Base-by-base conservation (phyloP, 2,113 vertebrate species). In the Malurus elegans region DNA sequence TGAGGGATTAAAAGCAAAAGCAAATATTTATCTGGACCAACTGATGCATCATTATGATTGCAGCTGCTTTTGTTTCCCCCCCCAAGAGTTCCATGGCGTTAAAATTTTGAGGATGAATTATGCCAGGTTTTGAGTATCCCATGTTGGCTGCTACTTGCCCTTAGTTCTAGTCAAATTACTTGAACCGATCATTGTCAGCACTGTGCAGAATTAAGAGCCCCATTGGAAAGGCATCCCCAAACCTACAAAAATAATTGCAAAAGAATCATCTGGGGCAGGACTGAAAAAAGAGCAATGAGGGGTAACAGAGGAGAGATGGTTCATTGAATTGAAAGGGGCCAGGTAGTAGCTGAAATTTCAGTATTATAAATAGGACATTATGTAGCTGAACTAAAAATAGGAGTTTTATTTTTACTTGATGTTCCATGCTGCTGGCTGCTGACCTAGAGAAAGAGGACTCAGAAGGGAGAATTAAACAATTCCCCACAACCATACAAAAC, bases 381-480 rank as follows among this genome's bases (percentile, higher is more conserved):
- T 92, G 88, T 90, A 96, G 95, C 83, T 87, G 88, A 91, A 94
- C 95, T 97, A 97, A 96, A 97, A 96, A 97, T 96, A 96, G 93
- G 71, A 81, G 87, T 80, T 97, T 93, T 97, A 97, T 97, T 97
- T 97, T 96, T 96, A 95, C 91, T 93, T 95, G 83, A 89, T 88
- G 91, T 82, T 94, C 93, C 83, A 95, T 14, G 14, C 81, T 88
- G 91, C 94, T 94, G 83, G 70, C 83, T 95, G 94, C 76, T 89
- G 95, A 95, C 96, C 96, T 90, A 96, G 88, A 91, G 95, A 95
- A 86, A 76, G 50, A 86, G 47, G 79, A 90, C 60, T 95, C 66
- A 65, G 85, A 96, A 95, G 88, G n/a, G 47, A 92, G 70, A 95
- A 96, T 83, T 71, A 54, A 94, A 92, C 82, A 82, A 92, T 94